Evolutionary conservation across 2,113 vertebrate genomes (phyloP).

Genomic region (Pelodiscus sinensis): DNA sequence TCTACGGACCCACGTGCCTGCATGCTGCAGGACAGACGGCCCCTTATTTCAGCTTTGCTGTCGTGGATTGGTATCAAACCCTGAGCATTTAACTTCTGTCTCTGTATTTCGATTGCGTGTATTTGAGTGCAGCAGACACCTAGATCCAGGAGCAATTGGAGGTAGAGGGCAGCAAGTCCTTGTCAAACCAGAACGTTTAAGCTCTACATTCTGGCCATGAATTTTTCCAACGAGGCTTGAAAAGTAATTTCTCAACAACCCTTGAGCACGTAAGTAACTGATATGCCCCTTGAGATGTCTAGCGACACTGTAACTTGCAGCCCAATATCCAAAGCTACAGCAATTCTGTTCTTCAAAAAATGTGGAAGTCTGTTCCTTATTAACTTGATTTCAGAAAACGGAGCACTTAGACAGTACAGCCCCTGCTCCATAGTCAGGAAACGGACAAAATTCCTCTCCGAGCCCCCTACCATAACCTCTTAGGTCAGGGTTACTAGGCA

Average conservation of each 20-base stretch:
- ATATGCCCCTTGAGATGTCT: rapidly evolving
- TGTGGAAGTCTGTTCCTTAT: background rate
- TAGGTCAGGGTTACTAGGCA: constrained; percentile 60
- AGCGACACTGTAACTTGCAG: background rate
- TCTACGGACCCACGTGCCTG: background rate
- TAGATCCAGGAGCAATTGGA: background rate
- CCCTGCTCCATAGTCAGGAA: constrained; percentile 57
- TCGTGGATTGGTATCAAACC: background rate
- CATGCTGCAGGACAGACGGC: background rate
- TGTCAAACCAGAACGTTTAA: background rate
- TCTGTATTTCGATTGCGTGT: background rate
- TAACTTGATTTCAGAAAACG: background rate
- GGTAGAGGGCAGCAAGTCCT: background rate
- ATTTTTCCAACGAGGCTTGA: background rate
- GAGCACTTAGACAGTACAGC: background rate
- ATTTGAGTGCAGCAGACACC: background rate
- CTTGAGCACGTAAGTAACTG: constrained; percentile 4
- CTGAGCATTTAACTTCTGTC: background rate
- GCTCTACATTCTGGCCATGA: rapidly evolving
- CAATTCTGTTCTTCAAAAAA: background rate
- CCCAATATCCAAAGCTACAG: background rate
- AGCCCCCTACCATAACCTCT: constrained; percentile 66
- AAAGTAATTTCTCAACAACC: constrained; percentile 44
- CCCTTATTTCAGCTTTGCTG: rapidly evolving
- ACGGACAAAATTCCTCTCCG: constrained; percentile 56